Evolutionary conservation across 2,797 vertebrate genomes (phyloP).

Genomic region (Coranthus polyacanthus): DNA sequence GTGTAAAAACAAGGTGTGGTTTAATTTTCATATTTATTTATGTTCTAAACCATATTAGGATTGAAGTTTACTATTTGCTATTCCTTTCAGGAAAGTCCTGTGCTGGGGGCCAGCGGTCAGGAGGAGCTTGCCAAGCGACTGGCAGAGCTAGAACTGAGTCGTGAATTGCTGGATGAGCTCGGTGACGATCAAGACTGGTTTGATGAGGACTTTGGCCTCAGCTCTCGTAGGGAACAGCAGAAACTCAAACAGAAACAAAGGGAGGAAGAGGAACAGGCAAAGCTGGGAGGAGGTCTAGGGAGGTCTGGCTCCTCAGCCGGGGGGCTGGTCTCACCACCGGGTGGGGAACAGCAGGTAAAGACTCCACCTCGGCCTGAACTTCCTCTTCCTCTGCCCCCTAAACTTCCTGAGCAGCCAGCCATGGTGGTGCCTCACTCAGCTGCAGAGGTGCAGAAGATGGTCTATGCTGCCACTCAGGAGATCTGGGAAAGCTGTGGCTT

Average conservation of each 20-base stretch:
- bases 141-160: slow-evolving; percentile 93
- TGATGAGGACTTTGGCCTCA: slow-evolving; percentile 98
- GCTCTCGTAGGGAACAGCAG: slow-evolving; percentile 89
- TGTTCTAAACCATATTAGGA: background rate
- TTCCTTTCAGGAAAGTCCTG: slow-evolving; percentile 90
- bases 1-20: background rate
- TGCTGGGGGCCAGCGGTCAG: slow-evolving; percentile 92
- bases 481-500: slow-evolving; percentile 92
- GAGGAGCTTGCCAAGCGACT: slow-evolving; percentile 95
- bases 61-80: slow-evolving; percentile 9
- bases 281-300: slow-evolving; percentile 43
- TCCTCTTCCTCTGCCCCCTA: slow-evolving; percentile 81
- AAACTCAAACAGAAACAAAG: slow-evolving; percentile 83
- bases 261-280: slow-evolving; percentile 63
- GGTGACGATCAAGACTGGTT: slow-evolving; percentile 99
- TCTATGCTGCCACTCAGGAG: slow-evolving; percentile 88
- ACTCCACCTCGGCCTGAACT: slow-evolving; percentile 81
- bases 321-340: slow-evolving; percentile 72
- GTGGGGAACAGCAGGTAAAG: slow-evolving; percentile 80
- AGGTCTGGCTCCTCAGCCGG: slow-evolving; percentile 60
- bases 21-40: background rate
- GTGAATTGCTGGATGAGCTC: slow-evolving; percentile 89
- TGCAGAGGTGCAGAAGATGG: slow-evolving; percentile 91
- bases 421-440: slow-evolving; percentile 92
- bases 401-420: slow-evolving; percentile 87